These are phyloP conservation scores for Lucifuga dentata DNA, from an alignment of 2,113 vertebrate species.

Conservation along the genomic window DNA sequence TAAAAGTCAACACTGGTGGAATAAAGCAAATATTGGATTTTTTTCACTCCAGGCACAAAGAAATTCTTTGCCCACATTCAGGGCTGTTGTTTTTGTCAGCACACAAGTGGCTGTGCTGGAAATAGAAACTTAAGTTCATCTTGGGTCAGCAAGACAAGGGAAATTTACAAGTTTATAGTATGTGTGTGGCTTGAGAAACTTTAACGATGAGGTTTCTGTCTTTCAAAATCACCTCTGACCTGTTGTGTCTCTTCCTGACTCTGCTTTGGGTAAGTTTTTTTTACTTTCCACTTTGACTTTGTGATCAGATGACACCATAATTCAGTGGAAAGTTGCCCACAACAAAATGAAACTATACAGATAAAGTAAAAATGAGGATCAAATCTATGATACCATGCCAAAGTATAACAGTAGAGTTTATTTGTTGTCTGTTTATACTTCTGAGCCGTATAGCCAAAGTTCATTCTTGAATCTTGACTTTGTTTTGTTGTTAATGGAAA, in stretches of 20 bases:
- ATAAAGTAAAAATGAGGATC: slow-evolving; percentile 4
- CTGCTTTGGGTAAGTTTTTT: slow-evolving; percentile 66
- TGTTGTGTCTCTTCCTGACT: slow-evolving; percentile 46
- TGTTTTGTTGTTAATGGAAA: no score
- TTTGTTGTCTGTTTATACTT: neutral
- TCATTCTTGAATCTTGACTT: no score
- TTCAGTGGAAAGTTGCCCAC: neutral
- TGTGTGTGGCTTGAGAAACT: neutral
- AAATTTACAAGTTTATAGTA: slow-evolving; percentile 1
- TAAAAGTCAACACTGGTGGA: slow-evolving; percentile 66
- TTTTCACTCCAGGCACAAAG: neutral
- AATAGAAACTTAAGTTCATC: slow-evolving; percentile 10
- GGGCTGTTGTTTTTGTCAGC: slow-evolving; percentile 47
- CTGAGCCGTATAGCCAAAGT: no score
- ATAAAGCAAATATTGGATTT: slow-evolving; percentile 30
- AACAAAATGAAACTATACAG: neutral
- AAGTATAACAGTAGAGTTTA: neutral
- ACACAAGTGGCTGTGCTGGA: slow-evolving; percentile 4
- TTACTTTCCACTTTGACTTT: neutral
- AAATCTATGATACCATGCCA: neutral
- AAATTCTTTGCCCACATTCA: neutral
- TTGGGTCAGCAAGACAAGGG: neutral
- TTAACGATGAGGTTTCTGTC: slow-evolving; percentile 21
- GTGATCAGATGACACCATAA: neutral
- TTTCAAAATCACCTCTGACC: slow-evolving; percentile 25